Percentiles rank a stretch among this genome's conserved stretches.
Evolutionary conservation across 2,888 invertebrate genomes (phyloP).

Genomic region (Drosophila neotestacea): DNA sequence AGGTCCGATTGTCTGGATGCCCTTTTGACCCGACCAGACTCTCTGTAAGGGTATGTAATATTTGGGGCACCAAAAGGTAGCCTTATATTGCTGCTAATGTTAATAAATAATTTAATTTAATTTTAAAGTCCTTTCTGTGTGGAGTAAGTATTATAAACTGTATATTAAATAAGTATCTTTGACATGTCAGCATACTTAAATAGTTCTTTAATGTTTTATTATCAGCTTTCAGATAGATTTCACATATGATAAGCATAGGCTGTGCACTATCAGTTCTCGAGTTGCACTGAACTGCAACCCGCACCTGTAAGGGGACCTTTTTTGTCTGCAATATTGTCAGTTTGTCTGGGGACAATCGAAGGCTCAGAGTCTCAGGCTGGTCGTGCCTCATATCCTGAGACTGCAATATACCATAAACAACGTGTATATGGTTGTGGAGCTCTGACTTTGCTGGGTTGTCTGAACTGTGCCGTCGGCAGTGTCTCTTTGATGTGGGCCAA

Average conservation of each 20-base stretch:
- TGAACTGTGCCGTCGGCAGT: constrained; percentile 67
- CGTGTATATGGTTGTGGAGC: constrained; percentile 45
- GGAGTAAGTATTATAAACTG: neutral
- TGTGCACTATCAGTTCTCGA: constrained; percentile 21
- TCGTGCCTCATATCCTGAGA: constrained; percentile 60
- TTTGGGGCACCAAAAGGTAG: neutral
- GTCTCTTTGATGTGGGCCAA: constrained; percentile 76
- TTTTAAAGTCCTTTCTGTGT: neutral
- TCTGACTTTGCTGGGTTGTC: constrained; percentile 13
- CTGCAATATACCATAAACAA: constrained; percentile 70
- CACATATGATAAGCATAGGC: constrained; percentile 41
- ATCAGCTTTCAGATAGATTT: constrained; percentile 30
- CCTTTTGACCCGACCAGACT: too few species aligned
- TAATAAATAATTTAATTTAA: neutral
- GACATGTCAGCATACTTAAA: neutral
- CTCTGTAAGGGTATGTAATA: too few species aligned
- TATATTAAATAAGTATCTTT: neutral
- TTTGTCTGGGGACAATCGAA: constrained; percentile 22
- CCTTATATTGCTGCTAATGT: too few species aligned
- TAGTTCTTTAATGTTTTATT: constrained; percentile 5
- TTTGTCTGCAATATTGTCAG: constrained; percentile 6
- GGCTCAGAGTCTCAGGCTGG: constrained; percentile 5
- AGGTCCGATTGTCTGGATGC: too few species aligned
- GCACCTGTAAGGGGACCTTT: constrained; percentile 38
- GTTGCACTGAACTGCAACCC: constrained; percentile 15